Evolutionary conservation across 2,888 invertebrate genomes (phyloP).

Genomic region (Xylota segnis): DNA sequence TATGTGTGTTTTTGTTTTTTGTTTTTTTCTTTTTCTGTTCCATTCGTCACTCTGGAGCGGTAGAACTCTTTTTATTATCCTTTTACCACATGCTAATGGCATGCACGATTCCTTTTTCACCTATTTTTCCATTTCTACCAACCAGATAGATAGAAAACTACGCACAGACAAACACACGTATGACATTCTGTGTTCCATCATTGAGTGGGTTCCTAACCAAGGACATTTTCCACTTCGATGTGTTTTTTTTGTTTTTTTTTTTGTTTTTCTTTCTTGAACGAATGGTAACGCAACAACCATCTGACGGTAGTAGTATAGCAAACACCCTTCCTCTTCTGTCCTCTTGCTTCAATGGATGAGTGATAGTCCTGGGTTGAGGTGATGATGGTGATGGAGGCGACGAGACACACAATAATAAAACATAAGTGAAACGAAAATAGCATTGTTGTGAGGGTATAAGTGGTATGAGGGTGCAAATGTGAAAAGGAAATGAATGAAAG

Average conservation of each 20-base stretch:
- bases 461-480: conserved; percentile 22
- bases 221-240: conserved; percentile 58
- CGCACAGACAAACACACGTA: conserved; percentile 1
- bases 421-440: conserved; percentile 34
- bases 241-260: conserved; percentile 12
- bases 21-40: conserved; percentile 8
- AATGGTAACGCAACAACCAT: conserved; percentile 28
- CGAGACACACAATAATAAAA: conserved; percentile 33
- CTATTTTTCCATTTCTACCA: conserved; percentile 43
- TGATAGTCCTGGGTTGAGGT: conserved; percentile 16
- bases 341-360: conserved; percentile 44
- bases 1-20: too few relatives aligned
- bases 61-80: conserved; percentile 47
- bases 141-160: conserved; percentile 17
- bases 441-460: not conserved
- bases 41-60: not conserved
- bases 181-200: conserved; percentile 17
- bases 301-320: not conserved
- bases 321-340: too few relatives aligned
- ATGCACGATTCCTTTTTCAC: conserved; percentile 54
- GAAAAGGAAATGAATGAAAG: conserved; percentile 39
- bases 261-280: not conserved
- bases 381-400: not conserved
- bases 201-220: conserved; percentile 28
- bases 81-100: conserved; percentile 57